A percentile compares a stretch with the other conserved stretches of the same genome.
Conservation (phyloP, 2,797 vertebrate species). For the Parotocinclus haroldoi region DNA sequence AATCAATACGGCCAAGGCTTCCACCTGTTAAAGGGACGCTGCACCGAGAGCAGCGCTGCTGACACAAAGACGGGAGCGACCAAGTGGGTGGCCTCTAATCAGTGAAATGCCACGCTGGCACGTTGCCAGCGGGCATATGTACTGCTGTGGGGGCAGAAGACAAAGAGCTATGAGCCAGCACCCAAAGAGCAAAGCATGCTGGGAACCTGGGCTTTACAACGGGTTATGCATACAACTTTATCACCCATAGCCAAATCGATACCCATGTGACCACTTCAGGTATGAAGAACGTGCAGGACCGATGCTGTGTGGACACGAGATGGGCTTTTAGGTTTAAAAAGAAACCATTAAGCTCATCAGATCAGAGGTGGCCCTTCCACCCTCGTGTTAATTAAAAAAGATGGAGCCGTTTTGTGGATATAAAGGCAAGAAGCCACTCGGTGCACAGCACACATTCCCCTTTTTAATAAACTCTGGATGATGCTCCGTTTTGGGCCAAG, state of each 20-base stretch:
- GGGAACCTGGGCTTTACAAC: constrained; percentile 31
- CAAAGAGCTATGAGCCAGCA: constrained; percentile 31
- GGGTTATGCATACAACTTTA: not conserved
- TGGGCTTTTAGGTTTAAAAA: too few relatives aligned
- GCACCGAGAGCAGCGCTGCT: constrained; percentile 36
- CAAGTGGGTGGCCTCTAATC: constrained; percentile 64
- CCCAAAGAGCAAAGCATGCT: constrained; percentile 23
- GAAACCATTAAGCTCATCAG: not conserved
- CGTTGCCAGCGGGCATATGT: constrained; percentile 41
- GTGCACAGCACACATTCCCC: too few relatives aligned
- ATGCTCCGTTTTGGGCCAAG: constrained; percentile 1
- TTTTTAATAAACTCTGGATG: not conserved
- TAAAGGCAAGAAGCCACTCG: too few relatives aligned
- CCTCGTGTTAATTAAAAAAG: constrained; percentile 4
- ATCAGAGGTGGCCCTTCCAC: not conserved
- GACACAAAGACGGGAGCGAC: constrained; percentile 46
- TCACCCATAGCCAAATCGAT: not conserved
- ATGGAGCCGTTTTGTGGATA: too few relatives aligned
- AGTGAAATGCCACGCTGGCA: constrained; percentile 56
- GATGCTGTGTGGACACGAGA: too few relatives aligned
- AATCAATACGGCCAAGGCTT: constrained; percentile 45
- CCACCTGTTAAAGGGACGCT: constrained; percentile 37
- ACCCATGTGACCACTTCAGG: not conserved
- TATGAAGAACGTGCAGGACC: too few relatives aligned
- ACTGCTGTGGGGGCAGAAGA: constrained; percentile 30